Conservation (phyloP, 2,113 vertebrate genomes). For the Ophthalmolycus amberensis region DNA sequence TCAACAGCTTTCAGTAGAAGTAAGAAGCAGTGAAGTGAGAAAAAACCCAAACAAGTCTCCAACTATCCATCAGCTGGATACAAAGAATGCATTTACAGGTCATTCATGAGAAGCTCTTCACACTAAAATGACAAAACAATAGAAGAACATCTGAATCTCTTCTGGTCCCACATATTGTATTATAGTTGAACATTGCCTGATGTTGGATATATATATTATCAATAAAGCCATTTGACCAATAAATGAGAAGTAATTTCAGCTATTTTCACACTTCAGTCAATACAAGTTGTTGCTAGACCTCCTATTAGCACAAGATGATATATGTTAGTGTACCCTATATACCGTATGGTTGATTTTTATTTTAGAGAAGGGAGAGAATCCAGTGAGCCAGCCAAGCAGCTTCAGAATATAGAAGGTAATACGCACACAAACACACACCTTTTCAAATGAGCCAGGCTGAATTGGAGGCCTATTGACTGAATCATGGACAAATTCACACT, state of each 20-base stretch:
- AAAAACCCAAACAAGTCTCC: neutral
- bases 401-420: neutral
- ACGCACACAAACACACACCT: slow-evolving; percentile 25
- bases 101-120: neutral
- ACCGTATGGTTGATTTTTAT: neutral
- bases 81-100: neutral
- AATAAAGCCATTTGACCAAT: neutral
- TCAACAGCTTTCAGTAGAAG: neutral
- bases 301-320: neutral
- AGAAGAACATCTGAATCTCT: neutral
- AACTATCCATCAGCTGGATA: neutral
- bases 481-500: slow-evolving; percentile 63
- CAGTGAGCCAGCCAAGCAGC: slow-evolving; percentile 5
- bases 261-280: neutral
- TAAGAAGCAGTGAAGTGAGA: neutral
- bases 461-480: slow-evolving; percentile 49
- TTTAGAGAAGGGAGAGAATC: neutral
- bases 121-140: neutral
- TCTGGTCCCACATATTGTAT: neutral
- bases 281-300: neutral
- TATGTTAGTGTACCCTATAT: neutral
- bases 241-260: neutral
- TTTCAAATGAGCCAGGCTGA: slow-evolving; percentile 47
- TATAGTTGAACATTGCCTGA: neutral
- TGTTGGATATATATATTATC: neutral